Evolutionary conservation across 1,140 invertebrate species (phyloP).

Genomic region (Lucilia cuprina): DNA sequence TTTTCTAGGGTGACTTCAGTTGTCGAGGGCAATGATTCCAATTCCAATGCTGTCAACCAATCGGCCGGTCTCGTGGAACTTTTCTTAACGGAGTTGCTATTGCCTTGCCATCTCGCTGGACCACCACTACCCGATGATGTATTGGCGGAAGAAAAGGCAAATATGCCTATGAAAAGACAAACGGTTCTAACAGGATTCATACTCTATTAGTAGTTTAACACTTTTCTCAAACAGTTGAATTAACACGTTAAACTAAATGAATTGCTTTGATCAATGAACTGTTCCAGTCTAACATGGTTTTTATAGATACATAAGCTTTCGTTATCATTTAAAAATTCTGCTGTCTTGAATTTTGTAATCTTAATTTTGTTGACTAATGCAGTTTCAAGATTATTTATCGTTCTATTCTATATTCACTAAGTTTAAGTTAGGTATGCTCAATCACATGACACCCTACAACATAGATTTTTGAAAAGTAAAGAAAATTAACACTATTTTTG

Average conservation of each 20-base stretch:
- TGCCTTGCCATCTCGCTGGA: neutral
- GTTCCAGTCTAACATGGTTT: no score
- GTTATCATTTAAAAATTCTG: no score
- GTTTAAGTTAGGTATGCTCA: no score
- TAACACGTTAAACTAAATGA: neutral
- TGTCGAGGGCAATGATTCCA: conserved; percentile 44
- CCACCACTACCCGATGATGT: neutral
- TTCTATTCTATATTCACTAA: no score
- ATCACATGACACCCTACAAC: no score
- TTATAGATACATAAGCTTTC: no score
- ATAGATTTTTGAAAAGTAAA: no score
- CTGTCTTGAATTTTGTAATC: no score
- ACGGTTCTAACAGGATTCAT: conserved; percentile 54
- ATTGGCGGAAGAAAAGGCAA: conserved; percentile 41
- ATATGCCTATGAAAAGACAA: conserved; percentile 49
- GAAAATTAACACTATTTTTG: no score
- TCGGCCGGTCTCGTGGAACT: conserved; percentile 40
- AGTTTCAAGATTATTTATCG: no score
- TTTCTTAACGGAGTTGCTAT: conserved; percentile 35
- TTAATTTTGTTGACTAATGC: no score
- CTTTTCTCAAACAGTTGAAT: neutral
- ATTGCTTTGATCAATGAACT: conserved; percentile 4
- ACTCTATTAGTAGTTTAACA: neutral
- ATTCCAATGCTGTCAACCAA: conserved; percentile 36
- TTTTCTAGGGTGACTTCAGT: conserved; percentile 39